Evolutionary conservation across 2,888 invertebrate species (phyloP), one percentile per base, ranked within the genome.

Genomic region (Macaria liturata): DNA sequence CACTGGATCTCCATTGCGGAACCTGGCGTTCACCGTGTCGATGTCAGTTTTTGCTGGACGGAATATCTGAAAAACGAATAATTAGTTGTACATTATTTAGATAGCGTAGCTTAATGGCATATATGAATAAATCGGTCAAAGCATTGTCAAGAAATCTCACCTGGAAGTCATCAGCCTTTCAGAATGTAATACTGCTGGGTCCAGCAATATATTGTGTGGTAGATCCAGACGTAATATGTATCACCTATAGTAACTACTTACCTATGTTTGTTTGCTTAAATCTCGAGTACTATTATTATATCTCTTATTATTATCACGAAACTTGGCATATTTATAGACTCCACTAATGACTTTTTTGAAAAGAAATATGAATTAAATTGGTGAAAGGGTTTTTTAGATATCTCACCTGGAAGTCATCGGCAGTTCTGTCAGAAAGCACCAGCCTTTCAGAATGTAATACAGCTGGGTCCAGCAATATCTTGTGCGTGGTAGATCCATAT

Each of bases 201-300:
- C 96, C 69, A 95, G 80, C 0, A 96, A 91, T 49, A 96, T 92
- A 83, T 95, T 95, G 79, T 96, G 96, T 95, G 46, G 94, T 93
- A 4, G 93, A 94, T 53, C 95, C 96, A n/a, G n/a, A n/a, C n/a
- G n/a, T n/a, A n/a, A 84, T 95, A 96, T 0, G 95, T 95, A 82
- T 96, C 94, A 3, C 96, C 96, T 62, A 95, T 93, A 31, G n/a
- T n/a, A n/a, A n/a, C n/a, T n/a, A n/a, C n/a, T n/a, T n/a, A n/a
- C n/a, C n/a, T n/a, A n/a, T n/a, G n/a, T n/a, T n/a, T n/a, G n/a
- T n/a, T n/a, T n/a, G n/a, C n/a, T n/a, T n/a, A n/a, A n/a, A n/a
- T n/a, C n/a, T n/a, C n/a, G n/a, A n/a, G n/a, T n/a, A n/a, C n/a
- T n/a, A n/a, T n/a, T n/a, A n/a, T n/a, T n/a, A n/a, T n/a, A n/a